Conservation (phyloP, 2,797 vertebrate species). For the Silurus aristotelis region DNA sequence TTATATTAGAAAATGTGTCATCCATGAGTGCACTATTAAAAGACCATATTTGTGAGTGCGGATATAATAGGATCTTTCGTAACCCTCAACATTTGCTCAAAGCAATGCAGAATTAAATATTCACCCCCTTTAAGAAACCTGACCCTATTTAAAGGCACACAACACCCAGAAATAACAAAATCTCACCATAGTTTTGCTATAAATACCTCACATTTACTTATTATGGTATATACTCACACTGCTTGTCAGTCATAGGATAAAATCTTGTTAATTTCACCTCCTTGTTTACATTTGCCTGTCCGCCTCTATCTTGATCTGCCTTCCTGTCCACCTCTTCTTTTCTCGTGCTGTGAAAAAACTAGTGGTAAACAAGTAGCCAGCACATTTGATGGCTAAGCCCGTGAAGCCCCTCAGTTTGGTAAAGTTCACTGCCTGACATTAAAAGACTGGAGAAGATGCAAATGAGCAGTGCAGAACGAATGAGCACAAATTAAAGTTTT, state of each 20-base stretch:
- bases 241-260: not conserved
- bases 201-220: not conserved
- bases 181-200: not conserved
- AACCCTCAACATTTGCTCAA: not conserved
- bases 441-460: slow-evolving; percentile 46
- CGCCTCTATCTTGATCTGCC: not conserved
- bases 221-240: not conserved
- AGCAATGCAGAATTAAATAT: not conserved
- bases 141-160: not conserved
- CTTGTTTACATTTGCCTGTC: not conserved
- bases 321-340: not conserved
- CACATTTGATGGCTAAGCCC: slow-evolving; percentile 65
- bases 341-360: not conserved
- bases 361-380: slow-evolving; percentile 47
- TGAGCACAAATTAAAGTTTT: slow-evolving; percentile 41
- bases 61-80: not conserved
- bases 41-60: not conserved
- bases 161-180: not conserved
- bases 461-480: slow-evolving; percentile 35
- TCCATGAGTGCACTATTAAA: not conserved
- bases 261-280: not conserved
- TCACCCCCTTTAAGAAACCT: not conserved
- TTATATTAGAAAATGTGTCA: not conserved
- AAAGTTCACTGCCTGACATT: slow-evolving; percentile 64
- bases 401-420: slow-evolving; percentile 60